phyloP scores from a whole-genome alignment of 1,140 invertebrate genomes.

The Carposina sasakii region DNA sequence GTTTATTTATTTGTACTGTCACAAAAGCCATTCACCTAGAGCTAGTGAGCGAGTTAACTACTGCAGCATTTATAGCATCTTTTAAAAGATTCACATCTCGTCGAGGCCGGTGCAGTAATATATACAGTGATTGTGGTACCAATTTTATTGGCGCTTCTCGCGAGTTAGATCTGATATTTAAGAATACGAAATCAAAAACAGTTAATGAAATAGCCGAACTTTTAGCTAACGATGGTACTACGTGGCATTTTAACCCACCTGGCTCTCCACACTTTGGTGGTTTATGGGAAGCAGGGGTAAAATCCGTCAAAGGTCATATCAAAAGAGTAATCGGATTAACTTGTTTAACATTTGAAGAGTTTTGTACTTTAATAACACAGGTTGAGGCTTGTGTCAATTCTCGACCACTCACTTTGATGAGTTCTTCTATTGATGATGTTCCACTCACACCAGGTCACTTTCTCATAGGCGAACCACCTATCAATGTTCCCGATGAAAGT shows the following conservation, averaged over 20 bases:
- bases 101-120: constrained; percentile 26
- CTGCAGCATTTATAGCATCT: constrained; percentile 29
- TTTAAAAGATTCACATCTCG: constrained; percentile 40
- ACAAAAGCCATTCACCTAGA: constrained; percentile 45
- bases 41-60: constrained; percentile 24
- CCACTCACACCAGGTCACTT: constrained; percentile 37
- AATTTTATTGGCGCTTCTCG: constrained; percentile 39
- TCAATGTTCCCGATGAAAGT: neutral
- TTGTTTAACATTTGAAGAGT: constrained; percentile 15
- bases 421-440: constrained; percentile 11
- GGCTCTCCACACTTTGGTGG: constrained; percentile 30
- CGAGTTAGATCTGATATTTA: constrained; percentile 10
- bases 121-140: constrained; percentile 44
- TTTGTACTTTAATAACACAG: constrained; percentile 11
- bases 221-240: neutral
- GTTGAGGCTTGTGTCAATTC: constrained; percentile 21
- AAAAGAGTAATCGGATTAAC: constrained; percentile 14
- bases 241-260: constrained; percentile 20
- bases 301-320: constrained; percentile 27
- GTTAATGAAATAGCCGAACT: neutral
- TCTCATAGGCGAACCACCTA: constrained; percentile 16
- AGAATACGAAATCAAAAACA: neutral
- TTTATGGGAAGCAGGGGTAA: constrained; percentile 32
- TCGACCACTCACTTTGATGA: constrained; percentile 8
- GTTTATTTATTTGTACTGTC: constrained; percentile 20